These are phyloP conservation scores for Epinotia demarniana DNA, from an alignment of 2,888 invertebrate species.

Conservation along the genomic window DNA sequence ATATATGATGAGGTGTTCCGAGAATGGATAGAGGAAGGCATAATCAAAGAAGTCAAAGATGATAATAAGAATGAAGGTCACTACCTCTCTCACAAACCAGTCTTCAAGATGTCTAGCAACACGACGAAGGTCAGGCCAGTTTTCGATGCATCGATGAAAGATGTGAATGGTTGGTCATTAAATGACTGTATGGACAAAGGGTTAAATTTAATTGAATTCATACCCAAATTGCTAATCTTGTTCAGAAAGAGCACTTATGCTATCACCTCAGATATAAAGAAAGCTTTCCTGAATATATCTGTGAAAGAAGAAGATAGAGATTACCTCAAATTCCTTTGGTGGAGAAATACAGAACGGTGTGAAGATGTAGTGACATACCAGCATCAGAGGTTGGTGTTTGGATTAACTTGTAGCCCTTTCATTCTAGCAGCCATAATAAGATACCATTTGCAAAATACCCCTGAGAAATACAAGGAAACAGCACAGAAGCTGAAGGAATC, in stretches of 20 bases:
- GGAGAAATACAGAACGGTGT: no score
- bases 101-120: constrained; percentile 37
- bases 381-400: constrained; percentile 37
- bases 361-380: constrained; percentile 17
- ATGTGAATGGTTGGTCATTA: not conserved
- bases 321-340: no score
- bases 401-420: constrained; percentile 36
- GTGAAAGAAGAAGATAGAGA: no score
- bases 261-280: no score
- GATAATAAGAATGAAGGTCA: no score
- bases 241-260: no score
- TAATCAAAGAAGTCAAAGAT: no score
- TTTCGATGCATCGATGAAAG: not conserved
- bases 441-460: constrained; percentile 23
- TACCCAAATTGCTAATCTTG: no score
- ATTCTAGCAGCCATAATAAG: constrained; percentile 30
- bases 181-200: constrained; percentile 20
- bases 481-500: constrained; percentile 28
- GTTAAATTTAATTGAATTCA: not conserved
- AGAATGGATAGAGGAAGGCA: no score
- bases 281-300: no score
- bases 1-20: no score
- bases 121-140: constrained; percentile 40
- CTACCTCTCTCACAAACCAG: no score
- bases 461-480: constrained; percentile 9